phyloP scores from a whole-genome alignment of 2,113 vertebrate species.

The Callipepla squamata region DNA sequence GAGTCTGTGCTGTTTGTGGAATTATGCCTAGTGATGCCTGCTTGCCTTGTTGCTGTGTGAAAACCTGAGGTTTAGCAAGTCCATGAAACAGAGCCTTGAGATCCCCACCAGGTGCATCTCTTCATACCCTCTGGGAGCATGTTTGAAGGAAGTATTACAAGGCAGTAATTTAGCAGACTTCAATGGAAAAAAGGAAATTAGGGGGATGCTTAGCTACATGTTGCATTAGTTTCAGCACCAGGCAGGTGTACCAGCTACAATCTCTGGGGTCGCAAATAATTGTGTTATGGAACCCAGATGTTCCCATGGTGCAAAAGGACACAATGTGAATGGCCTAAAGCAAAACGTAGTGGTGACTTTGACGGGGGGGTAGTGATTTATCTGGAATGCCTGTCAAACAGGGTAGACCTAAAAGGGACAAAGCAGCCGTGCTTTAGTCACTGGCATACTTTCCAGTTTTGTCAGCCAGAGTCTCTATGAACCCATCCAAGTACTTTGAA shows the following conservation, averaged over 20 bases:
- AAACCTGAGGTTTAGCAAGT: background rate
- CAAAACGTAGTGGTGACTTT: background rate
- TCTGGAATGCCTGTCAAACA: background rate
- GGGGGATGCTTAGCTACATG: background rate
- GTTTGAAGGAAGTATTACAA: background rate
- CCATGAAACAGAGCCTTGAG: background rate
- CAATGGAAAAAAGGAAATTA: background rate
- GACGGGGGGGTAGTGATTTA: background rate
- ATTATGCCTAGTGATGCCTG: background rate
- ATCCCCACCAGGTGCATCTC: background rate
- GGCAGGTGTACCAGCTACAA: background rate
- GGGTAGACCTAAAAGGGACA: background rate
- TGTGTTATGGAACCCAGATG: background rate
- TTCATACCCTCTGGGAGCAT: background rate
- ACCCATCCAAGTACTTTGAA: background rate
- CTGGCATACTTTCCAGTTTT: fast-evolving
- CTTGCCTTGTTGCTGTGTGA: background rate
- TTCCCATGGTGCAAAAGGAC: background rate
- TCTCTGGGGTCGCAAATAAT: background rate
- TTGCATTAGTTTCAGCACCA: background rate
- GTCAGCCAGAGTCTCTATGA: background rate
- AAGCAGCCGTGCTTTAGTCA: background rate
- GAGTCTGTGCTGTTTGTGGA: background rate
- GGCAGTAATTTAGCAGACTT: background rate
- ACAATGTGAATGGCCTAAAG: background rate